Base-by-base conservation (phyloP, 2,797 vertebrate species). In the Anguilla megastoma region DNA sequence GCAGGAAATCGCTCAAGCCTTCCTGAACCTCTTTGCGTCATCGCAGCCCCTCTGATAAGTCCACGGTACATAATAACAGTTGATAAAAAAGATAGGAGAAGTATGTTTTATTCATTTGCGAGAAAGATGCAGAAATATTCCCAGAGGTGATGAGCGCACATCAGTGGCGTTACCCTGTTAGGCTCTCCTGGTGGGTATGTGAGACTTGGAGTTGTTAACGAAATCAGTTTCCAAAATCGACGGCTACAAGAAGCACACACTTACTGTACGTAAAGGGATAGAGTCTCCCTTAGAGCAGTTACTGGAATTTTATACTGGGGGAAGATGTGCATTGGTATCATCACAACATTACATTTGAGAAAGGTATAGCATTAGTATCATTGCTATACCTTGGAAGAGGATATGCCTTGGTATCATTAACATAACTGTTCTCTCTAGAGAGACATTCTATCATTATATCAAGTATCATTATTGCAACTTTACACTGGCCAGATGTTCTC, bases 1-100 rank as follows among this genome's bases (percentile, higher is more conserved):
- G 92, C 93, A 93, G 45, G 48, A 89, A 76, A 82, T 82, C 24
- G 10, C 79, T 82, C 7, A 50, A 82, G 41, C 41, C 41, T n/a
- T 45, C 50, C 79, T 82, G 79, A 82, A 21, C 79, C 21, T 82
- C 45, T 50, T 7, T 80, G 76, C 48, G 36, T 80, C 12, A 74
- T 33, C 16, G 33, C 74, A 21, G 74, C 0, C 24, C 18, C 74
- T 41, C 36, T 36, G 30, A 76, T 76, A 76, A 76, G 24, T 76
- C 24, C 12, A 21, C 79, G 50, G 9, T 27, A 50, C 79, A 50
- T 82, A 33, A 21, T n/a, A 21, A 50, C 79, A 24, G 21, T 82
- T 82, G 9, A 82, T n/a, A 82, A 24, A 6, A 18, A 82, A 24
- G 45, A 60, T 2, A 18, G 24, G 4, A 60, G 60, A 85, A 60